Evolutionary conservation across 1,140 invertebrate genomes (phyloP), one percentile per base, ranked within the genome.

Genomic region (Venustaconcha ellipsiformis): DNA sequence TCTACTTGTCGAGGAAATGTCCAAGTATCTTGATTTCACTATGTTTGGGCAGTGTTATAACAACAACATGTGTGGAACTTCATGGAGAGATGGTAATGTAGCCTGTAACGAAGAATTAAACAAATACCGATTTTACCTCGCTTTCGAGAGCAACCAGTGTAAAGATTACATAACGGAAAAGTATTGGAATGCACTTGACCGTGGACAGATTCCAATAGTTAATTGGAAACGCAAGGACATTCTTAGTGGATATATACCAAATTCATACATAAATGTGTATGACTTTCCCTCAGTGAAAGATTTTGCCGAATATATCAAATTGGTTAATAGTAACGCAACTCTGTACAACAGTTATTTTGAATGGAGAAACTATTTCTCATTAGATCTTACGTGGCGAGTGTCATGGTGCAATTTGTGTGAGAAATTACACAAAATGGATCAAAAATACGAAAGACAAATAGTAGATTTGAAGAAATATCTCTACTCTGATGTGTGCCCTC

Each of bases 241-340:
- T 48, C 74, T 81, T 57, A 75, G 75, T 59, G 48, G 82, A 13
- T 83, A 84, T 8, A 86, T 87, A 15, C 88, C 95, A 80, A 93
- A 96, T 82, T 97, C 96, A 0, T 95, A 92, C 87, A 96, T 99
- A 55, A 97, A 99, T 90, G 95, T 99, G 1, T 96, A 97, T 84
- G 96, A 99, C 88, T 99, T 98, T 87, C 93, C 93, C 3, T 94
- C 94, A 15, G 94, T 96, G 0, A 93, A 94, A 82, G 94, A 95
- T 81, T 89, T 99, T 48, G 97, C 96, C 6, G 92, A 94, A 2
- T 98, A 97, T 89, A 90, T 99, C 20, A 92, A 93, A 70, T 91
- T 93, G 55, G 71, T 87, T 6, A 72, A 58, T 62, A 65, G 62
- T 14, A 84, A 87, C 68, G 82, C 87, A 18, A 80, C 80, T 0